phyloP scores from a whole-genome alignment of 2,888 invertebrate genomes.

The Ormyrus pomaceus region DNA sequence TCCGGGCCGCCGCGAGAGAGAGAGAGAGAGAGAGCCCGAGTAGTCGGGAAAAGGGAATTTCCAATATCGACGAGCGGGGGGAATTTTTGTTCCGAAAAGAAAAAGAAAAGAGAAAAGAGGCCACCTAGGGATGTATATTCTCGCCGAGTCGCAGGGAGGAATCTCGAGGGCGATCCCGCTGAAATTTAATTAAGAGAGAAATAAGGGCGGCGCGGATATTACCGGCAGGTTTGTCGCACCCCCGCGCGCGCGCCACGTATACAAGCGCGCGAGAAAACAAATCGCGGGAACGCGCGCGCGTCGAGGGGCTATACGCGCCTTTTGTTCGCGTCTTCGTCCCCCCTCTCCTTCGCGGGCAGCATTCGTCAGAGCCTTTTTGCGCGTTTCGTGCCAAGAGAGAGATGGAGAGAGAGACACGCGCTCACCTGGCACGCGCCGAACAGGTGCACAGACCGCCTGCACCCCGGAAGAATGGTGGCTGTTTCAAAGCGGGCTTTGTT shows the following conservation, averaged over 20 bases:
- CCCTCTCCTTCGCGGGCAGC: too few species aligned
- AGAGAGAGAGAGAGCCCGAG: too few species aligned
- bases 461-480: too few species aligned
- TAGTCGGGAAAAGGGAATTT: not conserved
- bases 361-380: too few species aligned
- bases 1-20: too few species aligned
- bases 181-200: constrained; percentile 47
- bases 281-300: constrained; percentile 37
- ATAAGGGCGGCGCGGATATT: constrained; percentile 17
- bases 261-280: constrained; percentile 15
- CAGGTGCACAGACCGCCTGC: too few species aligned
- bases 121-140: constrained; percentile 8
- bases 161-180: constrained; percentile 1
- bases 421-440: too few species aligned
- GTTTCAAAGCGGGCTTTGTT: too few species aligned
- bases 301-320: constrained; percentile 5
- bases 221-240: constrained; percentile 20
- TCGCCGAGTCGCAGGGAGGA: not conserved
- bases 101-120: not conserved
- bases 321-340: constrained; percentile 24
- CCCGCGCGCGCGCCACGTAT: not conserved
- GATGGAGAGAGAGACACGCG: too few species aligned
- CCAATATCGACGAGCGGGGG: not conserved
- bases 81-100: constrained; percentile 3
- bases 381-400: too few species aligned